phyloP scores from a whole-genome alignment of 1,140 invertebrate species.

The Leptopilina boulardi region DNA sequence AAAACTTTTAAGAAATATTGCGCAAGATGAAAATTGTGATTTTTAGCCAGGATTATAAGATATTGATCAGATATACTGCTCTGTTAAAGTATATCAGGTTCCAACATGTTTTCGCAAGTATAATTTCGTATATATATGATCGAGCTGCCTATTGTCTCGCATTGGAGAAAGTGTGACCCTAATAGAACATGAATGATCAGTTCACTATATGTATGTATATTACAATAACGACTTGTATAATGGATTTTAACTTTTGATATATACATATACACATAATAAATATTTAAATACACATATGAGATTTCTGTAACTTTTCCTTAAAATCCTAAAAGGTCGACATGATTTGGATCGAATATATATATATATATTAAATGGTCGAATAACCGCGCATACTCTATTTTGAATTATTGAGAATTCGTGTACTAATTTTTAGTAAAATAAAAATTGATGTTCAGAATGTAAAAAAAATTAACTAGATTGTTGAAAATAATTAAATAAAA shows the following conservation, averaged over 20 bases:
- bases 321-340: too few relatives aligned
- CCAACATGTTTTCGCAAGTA: conserved; percentile 1
- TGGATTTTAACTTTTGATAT: background rate
- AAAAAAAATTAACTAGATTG: too few relatives aligned
- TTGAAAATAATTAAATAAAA: too few relatives aligned
- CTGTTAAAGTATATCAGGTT: conserved; percentile 9
- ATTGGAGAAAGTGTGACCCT: conserved; percentile 32
- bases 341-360: too few relatives aligned
- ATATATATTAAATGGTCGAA: too few relatives aligned
- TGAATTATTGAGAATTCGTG: too few relatives aligned
- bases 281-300: too few relatives aligned
- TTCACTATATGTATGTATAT: background rate
- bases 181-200: conserved; percentile 30
- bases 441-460: too few relatives aligned
- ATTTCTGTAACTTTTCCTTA: too few relatives aligned
- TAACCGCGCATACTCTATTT: too few relatives aligned
- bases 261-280: too few relatives aligned
- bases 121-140: conserved; percentile 5
- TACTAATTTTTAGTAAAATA: too few relatives aligned
- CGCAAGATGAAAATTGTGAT: background rate
- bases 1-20: background rate
- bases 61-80: conserved; percentile 25
- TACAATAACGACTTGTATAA: background rate
- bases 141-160: conserved; percentile 24
- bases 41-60: conserved; percentile 3